Evolutionary conservation across 2,888 invertebrate genomes (phyloP).

Genomic region (Cyrtodaria siliqua): DNA sequence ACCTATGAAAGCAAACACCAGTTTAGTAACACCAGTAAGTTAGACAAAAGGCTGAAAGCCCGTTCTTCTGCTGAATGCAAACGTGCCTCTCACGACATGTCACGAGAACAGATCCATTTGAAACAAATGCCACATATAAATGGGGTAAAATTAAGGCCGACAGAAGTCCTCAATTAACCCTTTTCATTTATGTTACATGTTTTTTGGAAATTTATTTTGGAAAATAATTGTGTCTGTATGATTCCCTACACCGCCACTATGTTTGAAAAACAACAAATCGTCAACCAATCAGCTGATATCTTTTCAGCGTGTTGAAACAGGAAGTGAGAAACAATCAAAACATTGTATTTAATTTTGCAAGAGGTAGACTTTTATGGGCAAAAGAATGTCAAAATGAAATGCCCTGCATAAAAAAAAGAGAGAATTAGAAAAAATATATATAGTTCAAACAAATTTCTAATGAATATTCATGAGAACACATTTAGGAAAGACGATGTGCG

Average conservation of each 20-base stretch:
- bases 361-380: too few relatives aligned
- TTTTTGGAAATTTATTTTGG: conserved; percentile 20
- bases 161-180: conserved; percentile 22
- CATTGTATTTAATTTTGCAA: background rate
- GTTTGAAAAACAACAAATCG: conserved; percentile 79
- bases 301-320: conserved; percentile 65
- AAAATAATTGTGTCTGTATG: conserved; percentile 9
- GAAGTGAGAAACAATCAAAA: conserved; percentile 7
- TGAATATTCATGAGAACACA: conserved; percentile 28
- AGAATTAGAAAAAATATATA: background rate
- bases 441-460: conserved; percentile 31
- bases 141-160: conserved; percentile 24
- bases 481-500: conserved; percentile 24
- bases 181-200: conserved; percentile 29
- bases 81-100: too few relatives aligned
- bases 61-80: too few relatives aligned
- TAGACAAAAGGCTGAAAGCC: too few relatives aligned
- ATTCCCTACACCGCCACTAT: conserved; percentile 73
- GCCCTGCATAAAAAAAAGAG: background rate
- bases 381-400: too few relatives aligned
- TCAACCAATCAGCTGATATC: conserved; percentile 77
- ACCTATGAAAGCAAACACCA: too few relatives aligned
- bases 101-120: too few relatives aligned
- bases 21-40: too few relatives aligned
- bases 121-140: background rate